Evolutionary conservation across 2,113 vertebrate genomes (phyloP), one percentile per base, ranked within the genome.

Genomic region (Chauna torquata): DNA sequence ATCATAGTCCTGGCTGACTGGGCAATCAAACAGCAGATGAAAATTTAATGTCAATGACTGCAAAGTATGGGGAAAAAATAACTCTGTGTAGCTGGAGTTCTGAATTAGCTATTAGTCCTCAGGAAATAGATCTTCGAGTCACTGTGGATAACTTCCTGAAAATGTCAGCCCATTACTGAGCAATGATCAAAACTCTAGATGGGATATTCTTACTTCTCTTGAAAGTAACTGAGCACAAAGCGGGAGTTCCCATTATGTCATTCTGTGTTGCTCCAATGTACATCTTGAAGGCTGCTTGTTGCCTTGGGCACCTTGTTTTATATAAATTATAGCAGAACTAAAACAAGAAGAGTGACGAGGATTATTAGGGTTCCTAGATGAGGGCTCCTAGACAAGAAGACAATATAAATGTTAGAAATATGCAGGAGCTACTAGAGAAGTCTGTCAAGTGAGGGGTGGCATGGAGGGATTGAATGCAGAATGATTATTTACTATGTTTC

Each of bases 221-320:
- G 78, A 94, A 86, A 58, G 66, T 61, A 90, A 65, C 45, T 23
- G 45, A 87, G 47, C 57, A 34, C 11, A 68, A 86, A 89, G 19
- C 17, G 69, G 47, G 24, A 84, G 77, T 59, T 91, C 95, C 61
- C 69, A 36, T 95, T 96, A 75, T 92, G 94, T 95, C 94, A 82
- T 13, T 82, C 34, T 40, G 11, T 62, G 47, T 81, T 91, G 59
- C 64, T 80, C 50, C 50, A 30, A 17, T 45, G 30, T 38, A 50
- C 0, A 0, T 52, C 82, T 84, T 64, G n/a, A 78, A 89, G 52
- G 57, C 17, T 52, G 55, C 16, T 38, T 38, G 6, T 80, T 88
- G 38, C 61, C 19, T 83, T 90, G 54, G 25, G 58, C 44, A 55
- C 8, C 16, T 68, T 57, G 30, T 72, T 94, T 90, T 72, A 81